Conservation (phyloP, 1,140 invertebrate species). For the Drosophila ambigua region DNA sequence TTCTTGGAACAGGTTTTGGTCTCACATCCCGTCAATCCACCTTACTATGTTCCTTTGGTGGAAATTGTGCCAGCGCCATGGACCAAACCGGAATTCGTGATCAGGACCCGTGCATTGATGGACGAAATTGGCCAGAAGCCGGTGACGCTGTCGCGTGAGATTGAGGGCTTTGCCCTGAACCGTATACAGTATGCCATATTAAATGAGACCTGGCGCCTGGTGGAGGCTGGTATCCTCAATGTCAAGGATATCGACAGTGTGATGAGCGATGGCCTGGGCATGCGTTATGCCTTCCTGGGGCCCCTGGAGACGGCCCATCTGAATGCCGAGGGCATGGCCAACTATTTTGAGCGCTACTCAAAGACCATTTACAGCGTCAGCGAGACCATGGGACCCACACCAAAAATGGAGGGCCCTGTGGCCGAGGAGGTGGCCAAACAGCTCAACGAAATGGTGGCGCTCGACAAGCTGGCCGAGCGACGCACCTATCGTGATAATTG, state of each 20-base stretch:
- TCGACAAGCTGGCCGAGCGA: constrained; percentile 90
- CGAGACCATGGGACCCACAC: constrained; percentile 90
- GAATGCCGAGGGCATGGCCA: constrained; percentile 94
- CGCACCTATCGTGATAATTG: constrained; percentile 93
- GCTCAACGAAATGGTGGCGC: constrained; percentile 89
- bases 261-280: constrained; percentile 96
- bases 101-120: constrained; percentile 90
- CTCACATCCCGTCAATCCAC: constrained; percentile 98
- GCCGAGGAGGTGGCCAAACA: constrained; percentile 88
- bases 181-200: constrained; percentile 98
- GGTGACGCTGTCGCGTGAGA: constrained; percentile 92
- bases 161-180: constrained; percentile 96
- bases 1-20: constrained; percentile 76
- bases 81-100: constrained; percentile 87
- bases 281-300: constrained; percentile 97
- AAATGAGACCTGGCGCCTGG: constrained; percentile 95
- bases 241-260: constrained; percentile 96
- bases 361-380: constrained; percentile 92
- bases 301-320: constrained; percentile 97
- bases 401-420: constrained; percentile 88
- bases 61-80: constrained; percentile 97
- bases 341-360: constrained; percentile 87
- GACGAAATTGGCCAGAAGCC: constrained; percentile 95
- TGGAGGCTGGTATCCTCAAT: constrained; percentile 92
- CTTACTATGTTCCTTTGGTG: constrained; percentile 96